phyloP scores from a whole-genome alignment of 2,888 invertebrate genomes.

The Patella caerulea region DNA sequence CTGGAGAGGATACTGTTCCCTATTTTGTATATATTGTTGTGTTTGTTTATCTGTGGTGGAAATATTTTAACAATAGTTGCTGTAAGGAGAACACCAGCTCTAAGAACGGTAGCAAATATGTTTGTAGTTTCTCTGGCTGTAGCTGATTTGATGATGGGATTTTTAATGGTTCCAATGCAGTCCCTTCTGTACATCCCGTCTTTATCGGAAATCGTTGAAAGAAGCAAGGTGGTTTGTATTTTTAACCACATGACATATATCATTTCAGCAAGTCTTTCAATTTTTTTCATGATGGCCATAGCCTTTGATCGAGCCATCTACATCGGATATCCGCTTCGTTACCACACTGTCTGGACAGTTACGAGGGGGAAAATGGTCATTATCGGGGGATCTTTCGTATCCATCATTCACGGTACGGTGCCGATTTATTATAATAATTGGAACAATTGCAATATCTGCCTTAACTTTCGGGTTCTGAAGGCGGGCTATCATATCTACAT shows the following conservation, averaged over 20 bases:
- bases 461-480: not conserved
- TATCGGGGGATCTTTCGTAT: not conserved
- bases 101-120: slow-evolving; percentile 36
- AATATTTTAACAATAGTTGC: slow-evolving; percentile 34
- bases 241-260: slow-evolving; percentile 24
- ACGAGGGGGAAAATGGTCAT: not conserved
- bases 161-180: too few relatives aligned
- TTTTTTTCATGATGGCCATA: slow-evolving; percentile 24
- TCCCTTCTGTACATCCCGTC: too few relatives aligned
- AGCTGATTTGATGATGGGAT: too few relatives aligned
- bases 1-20: too few relatives aligned
- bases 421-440: slow-evolving; percentile 17
- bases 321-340: slow-evolving; percentile 13
- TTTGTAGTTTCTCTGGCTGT: slow-evolving; percentile 35
- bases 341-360: slow-evolving; percentile 1
- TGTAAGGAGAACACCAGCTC: slow-evolving; percentile 21
- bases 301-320: slow-evolving; percentile 28
- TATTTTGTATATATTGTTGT: not conserved
- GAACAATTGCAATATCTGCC: not conserved
- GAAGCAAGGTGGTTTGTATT: slow-evolving; percentile 16
- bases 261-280: slow-evolving; percentile 19
- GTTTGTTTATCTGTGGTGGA: slow-evolving; percentile 27
- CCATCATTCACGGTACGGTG: not conserved
- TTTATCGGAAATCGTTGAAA: too few relatives aligned
- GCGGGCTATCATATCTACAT: not conserved